These are phyloP conservation scores for Micropoecilia bifurca DNA, from an alignment of 2,797 vertebrate genomes.

Conservation along the genomic window DNA sequence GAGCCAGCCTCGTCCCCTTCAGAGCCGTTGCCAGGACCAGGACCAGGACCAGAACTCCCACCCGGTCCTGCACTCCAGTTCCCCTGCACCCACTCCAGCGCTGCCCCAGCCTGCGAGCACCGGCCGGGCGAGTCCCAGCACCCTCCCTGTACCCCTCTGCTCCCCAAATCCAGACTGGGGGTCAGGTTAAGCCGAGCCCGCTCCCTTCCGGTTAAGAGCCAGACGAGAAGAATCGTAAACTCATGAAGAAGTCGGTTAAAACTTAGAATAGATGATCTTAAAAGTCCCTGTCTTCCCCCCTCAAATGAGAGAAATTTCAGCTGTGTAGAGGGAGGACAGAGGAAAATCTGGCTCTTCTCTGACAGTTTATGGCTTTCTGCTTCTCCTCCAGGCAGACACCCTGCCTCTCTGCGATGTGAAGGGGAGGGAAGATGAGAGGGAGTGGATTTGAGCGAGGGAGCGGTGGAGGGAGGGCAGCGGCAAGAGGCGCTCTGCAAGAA, in stretches of 20 bases:
- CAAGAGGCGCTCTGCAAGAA: slow-evolving; percentile 38
- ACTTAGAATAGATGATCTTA: slow-evolving; percentile 46
- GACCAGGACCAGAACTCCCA: slow-evolving; percentile 37
- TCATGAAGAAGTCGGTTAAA: slow-evolving; percentile 16
- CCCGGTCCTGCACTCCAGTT: slow-evolving; percentile 81
- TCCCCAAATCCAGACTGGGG: slow-evolving; percentile 73
- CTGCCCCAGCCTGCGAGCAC: slow-evolving; percentile 61
- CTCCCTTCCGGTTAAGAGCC: slow-evolving; percentile 44
- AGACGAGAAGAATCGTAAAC: slow-evolving; percentile 37
- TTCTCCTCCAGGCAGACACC: slow-evolving; percentile 57
- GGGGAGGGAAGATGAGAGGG: slow-evolving; percentile 66
- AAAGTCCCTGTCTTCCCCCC: slow-evolving; percentile 28
- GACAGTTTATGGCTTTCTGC: slow-evolving; percentile 61
- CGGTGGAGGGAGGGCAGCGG: slow-evolving; percentile 45
- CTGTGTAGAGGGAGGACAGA: slow-evolving; percentile 9
- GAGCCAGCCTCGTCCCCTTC: slow-evolving; percentile 73
- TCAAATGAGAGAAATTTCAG: slow-evolving; percentile 33
- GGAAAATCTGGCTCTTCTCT: slow-evolving; percentile 57
- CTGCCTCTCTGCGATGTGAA: slow-evolving; percentile 64
- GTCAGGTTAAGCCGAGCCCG: slow-evolving; percentile 52
- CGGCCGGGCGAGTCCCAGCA: slow-evolving; percentile 70
- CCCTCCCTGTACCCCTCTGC: slow-evolving; percentile 64
- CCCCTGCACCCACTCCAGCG: slow-evolving; percentile 75
- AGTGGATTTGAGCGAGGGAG: slow-evolving; percentile 63
- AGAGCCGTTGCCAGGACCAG: slow-evolving; percentile 40